These are phyloP conservation scores for Helicoverpa assulta DNA, from an alignment of 2,888 invertebrate species.

Conservation along the genomic window DNA sequence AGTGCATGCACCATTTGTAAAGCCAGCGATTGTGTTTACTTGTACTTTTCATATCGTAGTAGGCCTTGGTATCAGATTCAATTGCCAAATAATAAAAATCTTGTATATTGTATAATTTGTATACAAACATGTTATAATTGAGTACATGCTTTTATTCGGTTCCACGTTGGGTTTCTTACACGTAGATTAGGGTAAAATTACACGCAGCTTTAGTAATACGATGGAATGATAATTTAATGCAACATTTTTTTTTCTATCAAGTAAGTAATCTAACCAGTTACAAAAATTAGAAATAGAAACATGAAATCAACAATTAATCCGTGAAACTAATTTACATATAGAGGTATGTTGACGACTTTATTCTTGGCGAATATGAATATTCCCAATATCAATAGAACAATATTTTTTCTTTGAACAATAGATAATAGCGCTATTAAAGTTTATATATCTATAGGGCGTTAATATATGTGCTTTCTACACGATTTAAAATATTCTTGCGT, in stretches of 20 bases:
- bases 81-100: too few species aligned
- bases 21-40: constrained; percentile 21
- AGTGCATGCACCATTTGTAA: constrained; percentile 52
- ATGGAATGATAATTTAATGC: too few species aligned
- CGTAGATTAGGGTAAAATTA: background rate
- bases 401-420: constrained; percentile 29
- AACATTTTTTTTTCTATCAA: background rate
- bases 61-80: background rate
- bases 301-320: constrained; percentile 46
- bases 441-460: constrained; percentile 28
- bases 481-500: constrained; percentile 47
- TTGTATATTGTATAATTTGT: too few species aligned
- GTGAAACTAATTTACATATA: constrained; percentile 13
- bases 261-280: constrained; percentile 15
- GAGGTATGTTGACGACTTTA: constrained; percentile 21
- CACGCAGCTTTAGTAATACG: too few species aligned
- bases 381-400: constrained; percentile 22
- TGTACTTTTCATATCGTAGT: background rate
- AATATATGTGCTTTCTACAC: constrained; percentile 46
- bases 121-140: too few species aligned
- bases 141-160: too few species aligned
- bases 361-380: constrained; percentile 1
- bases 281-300: constrained; percentile 34
- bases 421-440: constrained; percentile 32
- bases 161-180: background rate